These are phyloP conservation scores for Lepidotrigona ventralis DNA, from an alignment of 1,140 invertebrate genomes.

Conservation along the genomic window DNA sequence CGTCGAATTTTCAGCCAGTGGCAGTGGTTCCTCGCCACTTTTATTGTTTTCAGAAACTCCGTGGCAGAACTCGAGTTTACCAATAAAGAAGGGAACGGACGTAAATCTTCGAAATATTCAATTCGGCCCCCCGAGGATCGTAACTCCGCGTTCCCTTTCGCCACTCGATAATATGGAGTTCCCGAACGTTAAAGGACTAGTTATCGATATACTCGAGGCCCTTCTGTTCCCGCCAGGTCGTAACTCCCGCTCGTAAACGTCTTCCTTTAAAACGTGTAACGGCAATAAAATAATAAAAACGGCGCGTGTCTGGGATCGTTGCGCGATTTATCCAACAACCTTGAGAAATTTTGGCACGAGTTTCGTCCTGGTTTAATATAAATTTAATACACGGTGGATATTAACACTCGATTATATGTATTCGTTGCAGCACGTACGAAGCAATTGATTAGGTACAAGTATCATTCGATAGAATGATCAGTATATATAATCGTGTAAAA, in stretches of 20 bases:
- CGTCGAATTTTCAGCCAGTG: neutral
- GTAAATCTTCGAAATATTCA: neutral
- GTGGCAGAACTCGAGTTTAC: neutral
- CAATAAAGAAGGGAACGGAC: neutral
- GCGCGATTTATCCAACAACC: neutral
- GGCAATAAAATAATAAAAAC: neutral
- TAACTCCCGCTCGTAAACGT: neutral
- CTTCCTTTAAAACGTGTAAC: neutral
- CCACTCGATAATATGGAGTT: neutral
- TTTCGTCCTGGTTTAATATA: neutral
- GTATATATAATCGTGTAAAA: too few species aligned
- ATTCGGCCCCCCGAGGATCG: neutral
- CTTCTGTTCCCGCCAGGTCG: neutral
- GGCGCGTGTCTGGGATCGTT: neutral
- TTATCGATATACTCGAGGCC: neutral
- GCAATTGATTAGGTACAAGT: too few species aligned
- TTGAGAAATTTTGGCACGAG: too few species aligned
- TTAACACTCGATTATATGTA: too few species aligned
- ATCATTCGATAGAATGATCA: too few species aligned
- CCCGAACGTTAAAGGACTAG: neutral
- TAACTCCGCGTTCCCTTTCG: neutral
- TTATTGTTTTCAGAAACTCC: neutral
- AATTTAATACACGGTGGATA: neutral
- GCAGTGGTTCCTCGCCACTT: neutral
- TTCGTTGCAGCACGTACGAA: too few species aligned